phyloP scores from a whole-genome alignment of 1,140 invertebrate genomes.

The Coptotermes formosanus region DNA sequence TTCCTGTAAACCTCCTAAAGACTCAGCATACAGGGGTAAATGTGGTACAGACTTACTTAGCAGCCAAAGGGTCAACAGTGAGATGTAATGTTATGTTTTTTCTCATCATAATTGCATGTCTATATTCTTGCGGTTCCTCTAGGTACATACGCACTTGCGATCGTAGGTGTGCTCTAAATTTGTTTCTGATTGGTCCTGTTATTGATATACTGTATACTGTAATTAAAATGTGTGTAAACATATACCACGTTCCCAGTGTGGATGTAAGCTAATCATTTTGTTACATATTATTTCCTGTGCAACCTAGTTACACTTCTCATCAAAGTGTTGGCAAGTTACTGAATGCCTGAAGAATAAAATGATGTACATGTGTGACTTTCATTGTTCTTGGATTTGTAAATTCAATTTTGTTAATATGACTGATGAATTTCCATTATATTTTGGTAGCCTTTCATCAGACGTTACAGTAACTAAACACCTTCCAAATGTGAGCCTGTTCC shows the following conservation, averaged over 20 bases:
- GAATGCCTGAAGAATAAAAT: neutral
- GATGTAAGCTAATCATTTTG: neutral
- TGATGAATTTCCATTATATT: neutral
- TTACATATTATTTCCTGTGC: neutral
- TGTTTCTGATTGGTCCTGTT: neutral
- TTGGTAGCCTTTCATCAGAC: neutral
- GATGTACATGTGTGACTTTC: neutral
- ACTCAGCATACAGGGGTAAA: too few species aligned
- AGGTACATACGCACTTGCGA: neutral
- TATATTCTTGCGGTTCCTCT: neutral
- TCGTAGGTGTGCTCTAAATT: neutral
- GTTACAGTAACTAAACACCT: neutral
- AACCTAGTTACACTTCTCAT: neutral
- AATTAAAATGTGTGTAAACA: neutral
- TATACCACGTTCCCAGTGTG: neutral
- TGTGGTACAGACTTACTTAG: too few species aligned
- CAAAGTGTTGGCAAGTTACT: neutral
- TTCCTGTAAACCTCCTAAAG: too few species aligned
- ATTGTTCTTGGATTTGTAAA: neutral
- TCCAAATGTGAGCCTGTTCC: conserved; percentile 8
- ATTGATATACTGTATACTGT: neutral
- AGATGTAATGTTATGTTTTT: neutral
- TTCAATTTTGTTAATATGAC: neutral
- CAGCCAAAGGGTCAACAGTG: neutral
- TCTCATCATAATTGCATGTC: neutral